Evolutionary conservation across 2,113 vertebrate species (phyloP), one percentile per base, ranked within the genome.

Genomic region (Montifringilla adamsi): DNA sequence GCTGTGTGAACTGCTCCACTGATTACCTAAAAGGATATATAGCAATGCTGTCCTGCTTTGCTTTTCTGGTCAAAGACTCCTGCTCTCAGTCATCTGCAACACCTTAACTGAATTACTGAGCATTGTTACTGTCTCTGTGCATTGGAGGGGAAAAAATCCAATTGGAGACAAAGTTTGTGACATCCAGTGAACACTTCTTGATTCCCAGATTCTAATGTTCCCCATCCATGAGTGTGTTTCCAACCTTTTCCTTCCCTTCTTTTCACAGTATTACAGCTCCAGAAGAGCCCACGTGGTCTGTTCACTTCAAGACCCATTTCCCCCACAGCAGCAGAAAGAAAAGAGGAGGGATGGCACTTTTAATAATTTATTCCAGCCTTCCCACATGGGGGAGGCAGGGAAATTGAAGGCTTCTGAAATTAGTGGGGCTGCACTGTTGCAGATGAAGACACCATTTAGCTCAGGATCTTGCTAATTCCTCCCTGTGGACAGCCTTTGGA

Each of bases 381-480:
- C 41, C 39, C 2, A 3, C 14, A 26, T 49, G 33, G 72, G 70
- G 35, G 33, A 53, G 24, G 27, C 1, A 4, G 43, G 22, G 68
- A 92, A 93, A 60, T 60, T 39, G 80, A 87, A 94, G 41, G 30
- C 49, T 87, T 89, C 90, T 95, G 43, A 64, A 94, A 55, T 92
- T 69, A 89, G 86, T 68, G 64, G 28, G 27, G 10, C 68, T 94
- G 50, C 35, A 52, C 28, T 75, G 15, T 52, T 94, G 89, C 66
- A 94, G 76, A 87, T 78, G 78, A 91, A 66, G 58, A 50, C 67
- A 79, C 16, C 3, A 0, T 89, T 92, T 87, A 92, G 73, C 52
- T 95, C 74, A 89, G 59, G 82, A 84, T 91, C 56, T 80, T 52
- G 52, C 80, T 85, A 93, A 93, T 87, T 94, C 63, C 81, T 95